These are phyloP conservation scores for Serinus canaria DNA, from an alignment of 2,113 vertebrate species.

Conservation along the genomic window DNA sequence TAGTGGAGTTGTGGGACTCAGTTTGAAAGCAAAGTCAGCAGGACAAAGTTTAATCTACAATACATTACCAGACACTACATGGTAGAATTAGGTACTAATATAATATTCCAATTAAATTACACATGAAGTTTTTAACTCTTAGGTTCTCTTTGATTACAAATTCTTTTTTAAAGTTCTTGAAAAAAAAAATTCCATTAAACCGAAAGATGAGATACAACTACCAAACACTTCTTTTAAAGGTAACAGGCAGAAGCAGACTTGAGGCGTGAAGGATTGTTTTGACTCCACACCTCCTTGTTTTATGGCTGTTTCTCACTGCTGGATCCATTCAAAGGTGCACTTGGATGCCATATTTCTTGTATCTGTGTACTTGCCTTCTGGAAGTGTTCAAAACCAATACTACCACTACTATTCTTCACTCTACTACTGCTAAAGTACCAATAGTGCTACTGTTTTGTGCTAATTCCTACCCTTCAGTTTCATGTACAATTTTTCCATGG, in stretches of 20 bases:
- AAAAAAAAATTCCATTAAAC: neutral
- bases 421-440: neutral
- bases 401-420: neutral
- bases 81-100: neutral
- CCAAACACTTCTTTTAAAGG: neutral
- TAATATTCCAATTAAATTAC: neutral
- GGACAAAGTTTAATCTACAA: conserved; percentile 63
- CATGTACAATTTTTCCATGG: neutral
- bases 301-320: neutral
- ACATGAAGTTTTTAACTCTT: neutral
- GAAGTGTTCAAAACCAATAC: neutral
- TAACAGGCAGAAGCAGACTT: neutral
- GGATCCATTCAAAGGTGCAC: neutral
- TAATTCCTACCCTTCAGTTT: neutral
- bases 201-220: neutral
- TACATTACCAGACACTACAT: neutral
- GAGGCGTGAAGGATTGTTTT: neutral
- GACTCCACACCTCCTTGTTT: rapidly evolving
- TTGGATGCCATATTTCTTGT: neutral
- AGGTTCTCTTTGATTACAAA: neutral
- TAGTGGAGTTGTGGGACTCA: neutral
- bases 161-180: neutral
- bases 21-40: conserved; percentile 50
- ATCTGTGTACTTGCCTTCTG: neutral
- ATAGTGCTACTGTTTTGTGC: neutral